Percentiles rank a stretch among this genome's conserved stretches.
These are phyloP conservation scores for Philopedon plagiatum DNA, from an alignment of 2,888 invertebrate genomes.

Conservation along the genomic window DNA sequence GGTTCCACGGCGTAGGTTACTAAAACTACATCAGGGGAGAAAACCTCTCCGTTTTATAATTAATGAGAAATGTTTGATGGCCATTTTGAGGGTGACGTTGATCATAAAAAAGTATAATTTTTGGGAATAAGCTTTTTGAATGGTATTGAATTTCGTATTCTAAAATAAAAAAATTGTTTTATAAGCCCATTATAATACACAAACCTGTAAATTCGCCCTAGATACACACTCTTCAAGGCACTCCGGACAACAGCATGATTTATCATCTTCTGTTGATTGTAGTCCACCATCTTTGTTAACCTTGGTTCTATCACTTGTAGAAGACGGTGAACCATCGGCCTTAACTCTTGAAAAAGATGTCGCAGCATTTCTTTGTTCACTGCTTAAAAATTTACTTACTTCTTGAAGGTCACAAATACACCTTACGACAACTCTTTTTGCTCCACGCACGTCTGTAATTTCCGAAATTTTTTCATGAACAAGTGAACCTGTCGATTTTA, in stretches of 20 bases:
- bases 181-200: neutral
- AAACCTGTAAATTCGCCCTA: neutral
- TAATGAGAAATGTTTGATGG: too few relatives aligned
- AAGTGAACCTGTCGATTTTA: constrained; percentile 45
- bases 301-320: too few relatives aligned
- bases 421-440: constrained; percentile 53
- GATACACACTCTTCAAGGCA: constrained; percentile 3
- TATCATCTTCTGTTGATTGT: neutral
- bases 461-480: constrained; percentile 22
- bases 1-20: too few relatives aligned
- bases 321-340: neutral
- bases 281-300: neutral
- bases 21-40: too few relatives aligned
- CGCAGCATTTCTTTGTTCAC: constrained; percentile 25
- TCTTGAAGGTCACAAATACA: constrained; percentile 55
- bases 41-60: too few relatives aligned
- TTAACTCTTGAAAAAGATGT: constrained; percentile 23
- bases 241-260: constrained; percentile 18
- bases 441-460: constrained; percentile 53
- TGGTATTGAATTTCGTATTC: too few relatives aligned
- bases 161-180: neutral
- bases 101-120: too few relatives aligned
- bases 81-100: too few relatives aligned
- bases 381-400: constrained; percentile 52
- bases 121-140: too few relatives aligned